Percentiles rank a stretch among this genome's conserved stretches.
These are phyloP conservation scores for Martes martes DNA, from an alignment of 2,113 vertebrate species.

Conservation along the genomic window DNA sequence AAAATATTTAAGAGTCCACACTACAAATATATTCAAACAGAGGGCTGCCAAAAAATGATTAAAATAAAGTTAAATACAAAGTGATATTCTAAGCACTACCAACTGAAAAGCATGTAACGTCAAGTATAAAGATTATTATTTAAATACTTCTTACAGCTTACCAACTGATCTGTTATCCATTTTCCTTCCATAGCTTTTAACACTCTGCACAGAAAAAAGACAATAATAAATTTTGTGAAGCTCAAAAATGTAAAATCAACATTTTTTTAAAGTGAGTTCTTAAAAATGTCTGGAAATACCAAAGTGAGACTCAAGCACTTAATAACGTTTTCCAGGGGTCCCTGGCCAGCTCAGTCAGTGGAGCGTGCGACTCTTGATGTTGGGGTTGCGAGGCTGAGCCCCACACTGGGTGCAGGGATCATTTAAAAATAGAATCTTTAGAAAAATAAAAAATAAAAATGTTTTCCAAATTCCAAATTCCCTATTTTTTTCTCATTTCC, in stretches of 20 bases:
- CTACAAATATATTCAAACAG: background rate
- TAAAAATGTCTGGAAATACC: background rate
- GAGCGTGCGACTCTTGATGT: background rate
- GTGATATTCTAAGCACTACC: background rate
- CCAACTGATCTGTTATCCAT: constrained; percentile 91
- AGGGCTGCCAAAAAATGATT: background rate
- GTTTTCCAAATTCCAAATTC: background rate
- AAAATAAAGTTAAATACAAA: constrained; percentile 25
- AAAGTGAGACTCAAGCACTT: background rate
- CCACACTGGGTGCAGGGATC: background rate
- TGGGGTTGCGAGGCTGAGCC: background rate
- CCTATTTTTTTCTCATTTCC: background rate
- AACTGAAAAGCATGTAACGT: constrained; percentile 34
- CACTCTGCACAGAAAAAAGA: constrained; percentile 82
- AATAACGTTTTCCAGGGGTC: background rate
- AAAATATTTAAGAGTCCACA: background rate
- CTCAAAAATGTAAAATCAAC: constrained; percentile 14
- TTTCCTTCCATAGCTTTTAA: constrained; percentile 91
- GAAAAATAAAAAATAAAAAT: background rate
- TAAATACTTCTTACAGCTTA: constrained; percentile 85
- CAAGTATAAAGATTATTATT: background rate
- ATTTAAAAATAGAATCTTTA: background rate
- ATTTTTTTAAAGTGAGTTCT: background rate
- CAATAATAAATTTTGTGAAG: background rate
- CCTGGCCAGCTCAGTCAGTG: background rate